Evolutionary conservation across 37 sponge, comb jelly and placozoan genomes (phyloP).

Genomic region (Hormiphora californensis): DNA sequence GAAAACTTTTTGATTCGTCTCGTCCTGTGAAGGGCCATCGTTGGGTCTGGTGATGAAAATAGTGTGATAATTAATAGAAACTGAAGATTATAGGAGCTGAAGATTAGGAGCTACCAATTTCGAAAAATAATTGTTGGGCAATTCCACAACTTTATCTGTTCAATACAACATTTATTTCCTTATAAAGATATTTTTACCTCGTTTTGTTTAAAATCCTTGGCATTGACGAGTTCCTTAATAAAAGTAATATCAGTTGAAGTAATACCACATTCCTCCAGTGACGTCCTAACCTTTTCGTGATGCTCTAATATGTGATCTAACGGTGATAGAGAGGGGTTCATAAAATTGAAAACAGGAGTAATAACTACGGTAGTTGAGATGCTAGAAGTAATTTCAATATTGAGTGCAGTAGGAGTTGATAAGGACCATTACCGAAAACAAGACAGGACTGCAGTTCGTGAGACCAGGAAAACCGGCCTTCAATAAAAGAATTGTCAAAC

Average conservation of each 20-base stretch:
- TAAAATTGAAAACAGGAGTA: neutral
- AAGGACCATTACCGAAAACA: neutral
- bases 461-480: constrained; percentile 53
- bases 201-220: neutral
- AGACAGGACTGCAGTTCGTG: constrained; percentile 20
- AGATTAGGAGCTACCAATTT: too few species aligned
- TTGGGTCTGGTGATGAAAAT: neutral
- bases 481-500: constrained; percentile 82
- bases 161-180: too few species aligned
- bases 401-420: neutral
- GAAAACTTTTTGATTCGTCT: constrained; percentile 73
- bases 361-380: neutral
- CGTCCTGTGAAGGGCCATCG: constrained; percentile 80
- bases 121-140: too few species aligned
- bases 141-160: too few species aligned
- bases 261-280: constrained; percentile 57
- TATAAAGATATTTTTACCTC: neutral
- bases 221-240: constrained; percentile 68
- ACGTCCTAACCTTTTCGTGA: neutral
- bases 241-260: constrained; percentile 68
- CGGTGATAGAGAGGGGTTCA: too few species aligned
- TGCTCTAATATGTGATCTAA: neutral
- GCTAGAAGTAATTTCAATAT: too few species aligned
- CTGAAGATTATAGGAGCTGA: too few species aligned
- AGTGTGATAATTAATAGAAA: too few species aligned